Conservation (phyloP, 2,888 invertebrate genomes). For the Zele albiditarsus region DNA sequence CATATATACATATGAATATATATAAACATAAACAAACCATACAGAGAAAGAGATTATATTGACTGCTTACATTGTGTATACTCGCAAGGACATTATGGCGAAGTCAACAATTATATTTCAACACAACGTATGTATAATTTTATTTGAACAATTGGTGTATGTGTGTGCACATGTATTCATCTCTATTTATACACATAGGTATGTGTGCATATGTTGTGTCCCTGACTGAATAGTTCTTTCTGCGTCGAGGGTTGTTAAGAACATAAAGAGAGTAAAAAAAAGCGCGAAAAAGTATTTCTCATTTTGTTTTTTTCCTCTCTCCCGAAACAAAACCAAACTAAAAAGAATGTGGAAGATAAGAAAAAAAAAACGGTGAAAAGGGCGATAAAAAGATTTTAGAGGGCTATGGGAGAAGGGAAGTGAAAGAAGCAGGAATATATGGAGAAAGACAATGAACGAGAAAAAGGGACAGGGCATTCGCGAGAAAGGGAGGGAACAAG, state of each 20-base stretch:
- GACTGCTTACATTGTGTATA: neutral
- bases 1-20: no score
- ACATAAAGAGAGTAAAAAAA: neutral
- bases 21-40: no score
- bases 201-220: neutral
- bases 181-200: neutral
- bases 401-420: slow-evolving; percentile 22
- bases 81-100: slow-evolving; percentile 1
- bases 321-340: no score
- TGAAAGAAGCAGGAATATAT: slow-evolving; percentile 45
- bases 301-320: no score
- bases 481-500: slow-evolving; percentile 28
- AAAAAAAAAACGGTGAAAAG: slow-evolving; percentile 21
- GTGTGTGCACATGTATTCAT: neutral
- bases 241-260: neutral
- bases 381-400: slow-evolving; percentile 11
- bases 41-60: neutral
- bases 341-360: slow-evolving; percentile 31
- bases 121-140: neutral
- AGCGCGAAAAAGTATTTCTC: neutral
- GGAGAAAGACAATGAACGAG: slow-evolving; percentile 44
- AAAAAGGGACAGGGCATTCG: slow-evolving; percentile 46
- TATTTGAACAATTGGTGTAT: slow-evolving; percentile 6
- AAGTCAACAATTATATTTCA: neutral
- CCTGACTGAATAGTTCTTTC: no score